Conservation (phyloP, 2,888 invertebrate genomes). For the Chesias legatella region DNA sequence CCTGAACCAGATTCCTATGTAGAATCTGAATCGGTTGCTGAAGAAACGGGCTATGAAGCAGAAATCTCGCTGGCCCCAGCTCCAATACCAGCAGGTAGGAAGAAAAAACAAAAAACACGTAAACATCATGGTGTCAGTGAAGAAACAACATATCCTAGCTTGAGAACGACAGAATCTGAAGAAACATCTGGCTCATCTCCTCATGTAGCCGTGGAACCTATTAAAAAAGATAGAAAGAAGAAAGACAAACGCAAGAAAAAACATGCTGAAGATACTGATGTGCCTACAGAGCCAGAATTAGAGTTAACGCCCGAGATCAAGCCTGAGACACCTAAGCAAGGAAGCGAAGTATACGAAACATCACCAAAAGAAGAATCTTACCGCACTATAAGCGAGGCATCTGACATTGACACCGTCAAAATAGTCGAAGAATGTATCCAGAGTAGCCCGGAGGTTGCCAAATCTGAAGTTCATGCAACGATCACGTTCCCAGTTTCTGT, state of each 20-base stretch:
- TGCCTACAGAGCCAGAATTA: slow-evolving; percentile 32
- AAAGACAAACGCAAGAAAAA: slow-evolving; percentile 70
- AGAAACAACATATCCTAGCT: slow-evolving; percentile 63
- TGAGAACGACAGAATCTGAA: slow-evolving; percentile 62
- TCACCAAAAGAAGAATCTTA: slow-evolving; percentile 81
- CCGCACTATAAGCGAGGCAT: slow-evolving; percentile 79
- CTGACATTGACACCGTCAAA: slow-evolving; percentile 82
- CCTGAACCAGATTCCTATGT: slow-evolving; percentile 65
- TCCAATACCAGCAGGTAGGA: slow-evolving; percentile 49
- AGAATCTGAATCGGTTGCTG: slow-evolving; percentile 65
- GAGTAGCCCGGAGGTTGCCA: slow-evolving; percentile 67
- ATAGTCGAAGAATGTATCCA: slow-evolving; percentile 83
- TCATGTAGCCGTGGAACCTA: slow-evolving; percentile 45
- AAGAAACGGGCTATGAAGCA: slow-evolving; percentile 86
- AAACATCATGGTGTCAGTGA: slow-evolving; percentile 59
- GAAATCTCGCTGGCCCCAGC: slow-evolving; percentile 79
- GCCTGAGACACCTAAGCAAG: slow-evolving; percentile 67
- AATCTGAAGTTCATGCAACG: slow-evolving; percentile 74
- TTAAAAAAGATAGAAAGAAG: slow-evolving; percentile 59
- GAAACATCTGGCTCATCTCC: slow-evolving; percentile 53
- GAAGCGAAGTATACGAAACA: slow-evolving; percentile 70
- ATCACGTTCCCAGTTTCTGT: slow-evolving; percentile 81
- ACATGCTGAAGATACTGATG: slow-evolving; percentile 44
- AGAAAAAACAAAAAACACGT: slow-evolving; percentile 76
- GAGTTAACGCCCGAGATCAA: slow-evolving; percentile 35